phyloP scores from a whole-genome alignment of 1,140 invertebrate genomes.

The Cyclina sinensis region DNA sequence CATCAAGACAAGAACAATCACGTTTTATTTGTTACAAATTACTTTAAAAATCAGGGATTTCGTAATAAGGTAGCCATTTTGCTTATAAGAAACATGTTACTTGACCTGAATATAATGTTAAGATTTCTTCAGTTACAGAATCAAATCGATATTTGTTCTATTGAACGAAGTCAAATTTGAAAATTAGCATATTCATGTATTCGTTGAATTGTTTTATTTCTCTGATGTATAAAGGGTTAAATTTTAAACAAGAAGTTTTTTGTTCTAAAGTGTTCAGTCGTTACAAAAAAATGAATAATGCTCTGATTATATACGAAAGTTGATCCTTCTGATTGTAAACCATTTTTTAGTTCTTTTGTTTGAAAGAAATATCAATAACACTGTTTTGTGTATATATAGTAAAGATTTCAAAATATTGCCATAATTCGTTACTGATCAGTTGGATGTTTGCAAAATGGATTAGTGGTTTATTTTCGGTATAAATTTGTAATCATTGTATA shows the following conservation, averaged over 20 bases:
- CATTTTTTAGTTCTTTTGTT: background rate
- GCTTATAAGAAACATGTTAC: no score
- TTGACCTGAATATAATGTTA: no score
- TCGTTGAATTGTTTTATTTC: background rate
- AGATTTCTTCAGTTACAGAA: no score
- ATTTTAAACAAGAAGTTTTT: background rate
- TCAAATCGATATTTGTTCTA: no score
- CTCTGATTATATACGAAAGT: background rate
- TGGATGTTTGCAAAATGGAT: background rate
- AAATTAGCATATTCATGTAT: background rate
- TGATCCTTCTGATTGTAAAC: background rate
- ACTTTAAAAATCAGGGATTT: no score
- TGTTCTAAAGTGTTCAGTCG: constrained; percentile 6
- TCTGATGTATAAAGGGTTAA: background rate
- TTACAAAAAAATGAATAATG: background rate
- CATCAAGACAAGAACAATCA: no score
- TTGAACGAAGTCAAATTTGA: no score
- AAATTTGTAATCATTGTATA: background rate
- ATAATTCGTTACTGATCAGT: background rate
- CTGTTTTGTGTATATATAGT: background rate
- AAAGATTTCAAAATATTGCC: background rate
- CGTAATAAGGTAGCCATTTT: no score
- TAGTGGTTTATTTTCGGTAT: background rate
- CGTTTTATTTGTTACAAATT: no score
- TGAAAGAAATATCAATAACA: background rate